These are phyloP conservation scores for Leptestheria dahalacensis DNA, from an alignment of 1,140 invertebrate species.

Conservation along the genomic window DNA sequence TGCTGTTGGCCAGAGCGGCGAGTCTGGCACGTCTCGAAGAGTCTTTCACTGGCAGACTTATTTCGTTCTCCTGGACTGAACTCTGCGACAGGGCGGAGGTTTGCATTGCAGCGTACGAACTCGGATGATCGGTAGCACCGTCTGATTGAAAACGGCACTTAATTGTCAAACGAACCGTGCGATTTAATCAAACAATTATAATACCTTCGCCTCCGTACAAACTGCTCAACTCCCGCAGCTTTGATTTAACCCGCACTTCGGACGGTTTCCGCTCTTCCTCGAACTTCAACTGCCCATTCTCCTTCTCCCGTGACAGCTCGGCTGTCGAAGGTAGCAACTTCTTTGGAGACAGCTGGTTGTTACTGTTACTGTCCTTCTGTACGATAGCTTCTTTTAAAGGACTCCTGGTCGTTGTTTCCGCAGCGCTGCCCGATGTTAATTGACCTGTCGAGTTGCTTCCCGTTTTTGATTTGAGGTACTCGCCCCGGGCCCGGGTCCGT, in stretches of 20 bases:
- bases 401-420: background rate
- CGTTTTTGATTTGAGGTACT: background rate
- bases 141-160: no score
- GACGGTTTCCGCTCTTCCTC: background rate
- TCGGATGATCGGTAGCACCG: no score
- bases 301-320: background rate
- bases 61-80: no score
- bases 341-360: background rate
- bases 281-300: background rate
- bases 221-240: background rate
- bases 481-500: background rate
- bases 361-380: background rate
- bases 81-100: no score
- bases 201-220: background rate
- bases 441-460: no score
- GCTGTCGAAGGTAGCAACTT: background rate
- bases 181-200: no score
- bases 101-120: no score
- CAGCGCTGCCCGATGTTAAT: background rate
- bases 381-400: background rate
- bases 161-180: no score
- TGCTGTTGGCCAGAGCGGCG: constrained; percentile 5
- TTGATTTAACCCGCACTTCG: background rate
- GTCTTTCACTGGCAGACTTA: no score
- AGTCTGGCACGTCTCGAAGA: background rate